A percentile compares a stretch with the other conserved stretches of the same genome.
Conservation (phyloP, 2,113 vertebrate species). For the Potamarius usumacintae region DNA sequence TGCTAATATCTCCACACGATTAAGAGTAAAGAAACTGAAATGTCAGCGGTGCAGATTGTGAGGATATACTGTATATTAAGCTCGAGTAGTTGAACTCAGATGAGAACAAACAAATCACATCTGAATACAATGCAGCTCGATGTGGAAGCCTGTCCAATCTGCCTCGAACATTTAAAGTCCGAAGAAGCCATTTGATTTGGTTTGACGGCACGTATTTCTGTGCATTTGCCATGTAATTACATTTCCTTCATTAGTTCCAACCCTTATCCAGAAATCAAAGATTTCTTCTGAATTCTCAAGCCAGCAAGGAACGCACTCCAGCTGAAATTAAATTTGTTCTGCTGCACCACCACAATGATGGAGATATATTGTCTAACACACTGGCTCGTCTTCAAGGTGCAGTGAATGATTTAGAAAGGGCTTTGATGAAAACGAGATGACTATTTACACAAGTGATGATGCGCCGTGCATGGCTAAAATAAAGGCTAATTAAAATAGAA, state of each 20-base stretch:
- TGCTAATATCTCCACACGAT: conserved; percentile 5
- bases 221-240: neutral
- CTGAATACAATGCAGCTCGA: neutral
- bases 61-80: neutral
- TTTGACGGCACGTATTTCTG: neutral
- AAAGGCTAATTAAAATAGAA: conserved; percentile 37
- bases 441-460: conserved; percentile 21
- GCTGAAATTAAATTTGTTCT: neutral
- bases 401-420: conserved; percentile 15
- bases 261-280: neutral
- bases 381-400: neutral
- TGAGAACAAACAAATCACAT: neutral
- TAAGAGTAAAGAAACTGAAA: neutral
- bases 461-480: neutral
- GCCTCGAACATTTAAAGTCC: neutral
- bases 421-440: conserved; percentile 7
- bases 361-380: neutral
- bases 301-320: neutral
- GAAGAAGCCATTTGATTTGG: neutral
- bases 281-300: neutral
- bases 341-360: neutral
- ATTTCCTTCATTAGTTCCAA: neutral
- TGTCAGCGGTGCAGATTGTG: neutral
- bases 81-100: neutral
- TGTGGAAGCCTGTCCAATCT: neutral